phyloP scores from a whole-genome alignment of 2,888 invertebrate genomes.

The Amphipyra berbera region DNA sequence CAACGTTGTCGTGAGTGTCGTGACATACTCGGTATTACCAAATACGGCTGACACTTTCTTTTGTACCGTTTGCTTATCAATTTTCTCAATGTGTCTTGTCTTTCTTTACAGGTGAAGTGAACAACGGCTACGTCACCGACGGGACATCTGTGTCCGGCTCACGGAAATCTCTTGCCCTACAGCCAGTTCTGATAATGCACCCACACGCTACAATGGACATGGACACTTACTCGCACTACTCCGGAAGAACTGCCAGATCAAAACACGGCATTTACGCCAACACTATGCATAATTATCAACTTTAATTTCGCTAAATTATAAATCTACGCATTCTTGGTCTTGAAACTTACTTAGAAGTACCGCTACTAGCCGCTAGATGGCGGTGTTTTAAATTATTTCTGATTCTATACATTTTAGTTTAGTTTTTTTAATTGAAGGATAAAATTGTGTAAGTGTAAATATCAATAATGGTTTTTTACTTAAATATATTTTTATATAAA shows the following conservation, averaged over 20 bases:
- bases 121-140: slow-evolving; percentile 96
- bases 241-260: slow-evolving; percentile 91
- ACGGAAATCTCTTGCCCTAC: slow-evolving; percentile 95
- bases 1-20: background rate
- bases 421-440: slow-evolving; percentile 37
- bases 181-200: slow-evolving; percentile 96
- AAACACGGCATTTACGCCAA: slow-evolving; percentile 91
- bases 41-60: slow-evolving; percentile 38
- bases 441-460: slow-evolving; percentile 56
- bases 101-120: slow-evolving; percentile 93
- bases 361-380: slow-evolving; percentile 56
- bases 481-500: slow-evolving; percentile 41
- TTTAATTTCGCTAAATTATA: slow-evolving; percentile 72
- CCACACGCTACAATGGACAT: slow-evolving; percentile 91
- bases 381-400: slow-evolving; percentile 59
- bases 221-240: slow-evolving; percentile 95
- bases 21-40: slow-evolving; percentile 18
- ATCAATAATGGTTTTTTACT: slow-evolving; percentile 41
- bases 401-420: slow-evolving; percentile 31
- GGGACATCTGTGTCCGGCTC: slow-evolving; percentile 95
- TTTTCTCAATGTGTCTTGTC: slow-evolving; percentile 37
- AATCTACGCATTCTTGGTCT: slow-evolving; percentile 15
- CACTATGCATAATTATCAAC: slow-evolving; percentile 93
- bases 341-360: slow-evolving; percentile 26
- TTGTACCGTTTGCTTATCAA: slow-evolving; percentile 46